These are phyloP conservation scores for Dyspetes luteomarginatus DNA, from an alignment of 2,888 invertebrate species.

Conservation along the genomic window DNA sequence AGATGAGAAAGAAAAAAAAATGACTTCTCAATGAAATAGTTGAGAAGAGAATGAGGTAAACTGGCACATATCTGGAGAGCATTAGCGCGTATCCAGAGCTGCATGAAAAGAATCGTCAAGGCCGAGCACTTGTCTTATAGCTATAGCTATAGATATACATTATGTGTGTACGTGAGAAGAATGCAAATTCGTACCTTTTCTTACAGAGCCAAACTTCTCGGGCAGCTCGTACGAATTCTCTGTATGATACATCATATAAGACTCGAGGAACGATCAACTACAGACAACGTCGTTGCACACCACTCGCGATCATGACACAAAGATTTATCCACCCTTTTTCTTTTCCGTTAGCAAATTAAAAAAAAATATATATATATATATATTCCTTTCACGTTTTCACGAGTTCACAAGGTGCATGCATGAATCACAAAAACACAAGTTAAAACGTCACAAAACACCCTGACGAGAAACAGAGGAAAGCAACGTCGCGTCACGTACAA, in stretches of 20 bases:
- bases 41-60: slow-evolving; percentile 35
- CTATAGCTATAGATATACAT: neutral
- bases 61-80: slow-evolving; percentile 53
- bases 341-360: slow-evolving; percentile 14
- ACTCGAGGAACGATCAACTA: slow-evolving; percentile 74
- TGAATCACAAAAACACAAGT: neutral
- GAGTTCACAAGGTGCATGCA: slow-evolving; percentile 1
- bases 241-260: slow-evolving; percentile 77
- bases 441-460: slow-evolving; percentile 38
- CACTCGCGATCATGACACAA: slow-evolving; percentile 78
- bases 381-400: slow-evolving; percentile 17
- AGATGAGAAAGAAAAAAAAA: slow-evolving; percentile 1
- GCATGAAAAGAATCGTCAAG: slow-evolving; percentile 47
- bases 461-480: no score
- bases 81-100: slow-evolving; percentile 58
- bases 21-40: neutral
- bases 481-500: slow-evolving; percentile 51
- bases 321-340: slow-evolving; percentile 15
- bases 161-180: slow-evolving; percentile 58
- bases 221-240: slow-evolving; percentile 75
- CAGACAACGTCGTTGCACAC: slow-evolving; percentile 72
- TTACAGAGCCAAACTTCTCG: slow-evolving; percentile 76
- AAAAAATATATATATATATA: neutral
- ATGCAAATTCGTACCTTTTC: slow-evolving; percentile 77
- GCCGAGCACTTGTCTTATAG: slow-evolving; percentile 30